Base-by-base conservation (phyloP, 2,797 vertebrate species). In the Buphagus erythrorhynchus region DNA sequence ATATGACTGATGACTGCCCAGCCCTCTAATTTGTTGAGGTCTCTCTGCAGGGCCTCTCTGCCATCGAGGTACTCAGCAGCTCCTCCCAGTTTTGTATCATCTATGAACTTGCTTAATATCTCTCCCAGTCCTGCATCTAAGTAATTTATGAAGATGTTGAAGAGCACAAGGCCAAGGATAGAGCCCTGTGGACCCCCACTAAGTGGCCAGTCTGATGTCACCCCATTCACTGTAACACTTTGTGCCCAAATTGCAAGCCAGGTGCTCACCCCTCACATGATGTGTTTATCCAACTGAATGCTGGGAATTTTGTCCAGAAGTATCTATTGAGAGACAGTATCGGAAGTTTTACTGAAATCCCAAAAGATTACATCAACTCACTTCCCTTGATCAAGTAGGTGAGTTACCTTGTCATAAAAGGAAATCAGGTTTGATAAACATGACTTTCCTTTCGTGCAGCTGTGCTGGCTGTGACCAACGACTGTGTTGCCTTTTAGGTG, bases 181-280 rank as follows among this genome's bases (percentile, higher is more conserved):
- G 16, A 33, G 25, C 2, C 3, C 31, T 35, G 13, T 0, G 2
- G 49, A 40, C 16, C 6, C 24, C 13, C 19, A 11, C 1, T 6
- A 9, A 5, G 4, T 57, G 5, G 1, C 19, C 13, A 48, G 1
- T 24, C 42, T 25, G 42, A 73, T 17, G 11, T 20, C 40, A 54
- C 19, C 8, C 33, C n/a, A 55, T 40, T 55, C 24, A 20, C 16
- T 73, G 11, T 5, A 29, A 42, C 3, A 1, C 35, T 74, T 57
- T 4, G 11, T 48, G 29, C 25, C 51, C 0, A 0, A 42, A 20
- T 13, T 0, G 0, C 48, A 17, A 66, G 21, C 26, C 36, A 35
- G 21, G 4, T 66, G 6, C 7, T 49, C 31, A 49, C 16, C 16
- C 25, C 31, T 17, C 3, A 1, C 26, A 26, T 31, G 31, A 17